A percentile compares a stretch with the other conserved stretches of the same genome.
Evolutionary conservation across 2,113 vertebrate species (phyloP).

Genomic region (Serranochromis macrocephalus): DNA sequence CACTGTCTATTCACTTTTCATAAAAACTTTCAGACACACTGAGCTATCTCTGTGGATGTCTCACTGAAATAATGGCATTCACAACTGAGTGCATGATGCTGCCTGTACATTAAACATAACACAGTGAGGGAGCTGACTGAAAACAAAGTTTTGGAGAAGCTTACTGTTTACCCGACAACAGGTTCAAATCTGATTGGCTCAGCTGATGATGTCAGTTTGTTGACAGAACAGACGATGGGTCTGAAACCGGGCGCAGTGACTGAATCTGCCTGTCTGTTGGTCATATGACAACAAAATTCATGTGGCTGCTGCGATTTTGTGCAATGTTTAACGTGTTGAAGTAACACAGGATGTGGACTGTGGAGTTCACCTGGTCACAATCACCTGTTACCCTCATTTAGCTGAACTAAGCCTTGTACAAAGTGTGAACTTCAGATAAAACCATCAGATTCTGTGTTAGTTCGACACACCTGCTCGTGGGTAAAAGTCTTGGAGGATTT

Average conservation of each 20-base stretch:
- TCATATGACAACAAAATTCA: not conserved
- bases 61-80: not conserved
- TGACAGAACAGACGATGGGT: not conserved
- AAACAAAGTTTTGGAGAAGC: not conserved
- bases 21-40: rapidly evolving
- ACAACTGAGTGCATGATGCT: not conserved
- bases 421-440: not conserved
- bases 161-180: not conserved
- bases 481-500: not conserved
- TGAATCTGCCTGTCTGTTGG: not conserved
- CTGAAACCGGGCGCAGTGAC: not conserved
- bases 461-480: not conserved
- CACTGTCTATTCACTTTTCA: not conserved
- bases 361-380: not conserved
- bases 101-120: not conserved
- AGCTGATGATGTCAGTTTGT: not conserved
- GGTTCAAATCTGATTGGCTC: not conserved
- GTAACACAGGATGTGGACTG: not conserved
- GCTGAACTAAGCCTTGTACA: not conserved
- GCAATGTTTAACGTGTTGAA: not conserved
- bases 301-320: not conserved
- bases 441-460: not conserved
- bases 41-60: not conserved
- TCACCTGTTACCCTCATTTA: not conserved
- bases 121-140: not conserved